Base-by-base conservation (phyloP, 2,888 invertebrate genomes). In the Sarcophaga rosellei region DNA sequence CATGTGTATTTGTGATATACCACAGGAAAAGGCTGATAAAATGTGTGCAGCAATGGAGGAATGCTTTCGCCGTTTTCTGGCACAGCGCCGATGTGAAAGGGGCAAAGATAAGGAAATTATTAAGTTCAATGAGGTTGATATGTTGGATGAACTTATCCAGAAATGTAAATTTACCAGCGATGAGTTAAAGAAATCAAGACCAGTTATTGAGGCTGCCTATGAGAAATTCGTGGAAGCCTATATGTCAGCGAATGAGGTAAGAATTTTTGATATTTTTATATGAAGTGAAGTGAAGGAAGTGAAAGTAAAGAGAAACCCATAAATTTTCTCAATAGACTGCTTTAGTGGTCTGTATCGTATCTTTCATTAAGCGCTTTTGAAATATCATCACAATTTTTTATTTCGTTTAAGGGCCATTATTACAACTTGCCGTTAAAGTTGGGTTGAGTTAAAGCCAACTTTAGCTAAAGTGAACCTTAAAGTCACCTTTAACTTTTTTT, bases 211-310 rank as follows among this genome's bases (percentile, higher is more conserved):
- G 68, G 89, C 89, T 53, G 92, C 93, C 6, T 93, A 92, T 86
- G 90, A 90, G 35, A 91, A 92, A 17, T 93, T 92, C 77, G 90
- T 91, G 4, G 86, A 90, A 6, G 92, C 92, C 4, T 93, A 93
- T 73, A 90, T 92, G 88, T 76, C 88, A 0, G 91, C 91, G 0
- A 88, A 90, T 25, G 90, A 90, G 84, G 91, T 91, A 86, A 73
- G 45, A 6, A 59, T 17, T 6, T 3, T 12, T 53, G 57, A 6
- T 20, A 17, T 21, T 53, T 23, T 69, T 2, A 12, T 69, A 3
- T 23, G 15, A 53, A 53, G 4, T 53, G 17, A 12, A 53, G 4
- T 3, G 4, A 17, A 53, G 15, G 35, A 8, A 35, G 1, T 35
- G 10, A 8, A 35, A 10, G 8, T 35, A 0, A 10, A 35, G 10